Evolutionary conservation across 2,888 invertebrate genomes (phyloP).

Genomic region (Plagodis pulveraria): DNA sequence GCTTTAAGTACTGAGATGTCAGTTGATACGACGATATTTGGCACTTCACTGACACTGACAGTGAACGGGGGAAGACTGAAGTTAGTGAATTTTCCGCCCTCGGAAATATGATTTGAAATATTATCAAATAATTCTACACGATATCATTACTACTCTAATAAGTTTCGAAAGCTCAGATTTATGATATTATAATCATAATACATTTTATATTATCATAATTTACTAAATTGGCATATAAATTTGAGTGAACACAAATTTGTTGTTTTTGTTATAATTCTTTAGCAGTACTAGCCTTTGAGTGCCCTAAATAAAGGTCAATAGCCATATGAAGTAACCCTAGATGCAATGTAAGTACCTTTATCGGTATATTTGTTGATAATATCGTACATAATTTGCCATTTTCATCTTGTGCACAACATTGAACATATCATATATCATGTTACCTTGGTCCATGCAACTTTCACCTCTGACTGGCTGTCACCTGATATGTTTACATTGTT

Average conservation of each 20-base stretch:
- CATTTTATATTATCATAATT: no score
- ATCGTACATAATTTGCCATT: background rate
- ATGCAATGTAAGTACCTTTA: slow-evolving; percentile 42
- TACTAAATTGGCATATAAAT: no score
- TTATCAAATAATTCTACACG: no score
- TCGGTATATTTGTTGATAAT: slow-evolving; percentile 9
- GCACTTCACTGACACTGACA: no score
- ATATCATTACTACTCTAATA: no score
- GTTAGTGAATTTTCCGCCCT: no score
- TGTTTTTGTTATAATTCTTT: slow-evolving; percentile 44
- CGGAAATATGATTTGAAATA: no score
- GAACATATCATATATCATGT: background rate
- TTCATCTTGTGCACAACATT: background rate
- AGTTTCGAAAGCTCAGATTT: no score
- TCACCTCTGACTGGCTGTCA: slow-evolving; percentile 12
- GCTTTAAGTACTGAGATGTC: no score
- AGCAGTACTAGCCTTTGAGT: slow-evolving; percentile 46
- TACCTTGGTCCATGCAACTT: slow-evolving; percentile 7
- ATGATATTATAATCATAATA: no score
- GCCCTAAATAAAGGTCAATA: slow-evolving; percentile 67
- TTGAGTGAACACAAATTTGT: slow-evolving; percentile 22
- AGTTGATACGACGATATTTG: no score
- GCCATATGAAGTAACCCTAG: slow-evolving; percentile 41
- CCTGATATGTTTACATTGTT: slow-evolving; percentile 11
- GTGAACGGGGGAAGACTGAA: no score